These are phyloP conservation scores for Galemys pyrenaicus DNA, from an alignment of 2,113 vertebrate genomes.

Conservation along the genomic window DNA sequence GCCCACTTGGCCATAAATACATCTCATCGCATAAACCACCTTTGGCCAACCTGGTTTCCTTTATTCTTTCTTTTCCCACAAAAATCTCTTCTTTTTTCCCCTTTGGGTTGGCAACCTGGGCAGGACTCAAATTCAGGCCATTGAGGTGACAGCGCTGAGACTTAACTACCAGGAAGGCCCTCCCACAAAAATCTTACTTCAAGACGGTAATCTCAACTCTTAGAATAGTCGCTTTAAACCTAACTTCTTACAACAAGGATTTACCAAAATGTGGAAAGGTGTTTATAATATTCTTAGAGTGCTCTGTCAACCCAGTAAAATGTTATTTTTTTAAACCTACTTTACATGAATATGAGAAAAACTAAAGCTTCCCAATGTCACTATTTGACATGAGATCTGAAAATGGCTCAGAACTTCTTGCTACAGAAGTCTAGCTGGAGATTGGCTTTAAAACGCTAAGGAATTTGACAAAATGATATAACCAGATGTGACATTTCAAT, in stretches of 20 bases:
- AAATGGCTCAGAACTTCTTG: slow-evolving; percentile 1
- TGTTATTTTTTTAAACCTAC: background rate
- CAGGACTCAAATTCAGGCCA: too few relatives aligned
- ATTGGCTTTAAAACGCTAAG: slow-evolving; percentile 10
- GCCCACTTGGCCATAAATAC: background rate
- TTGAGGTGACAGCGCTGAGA: too few relatives aligned
- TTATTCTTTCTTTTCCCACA: background rate
- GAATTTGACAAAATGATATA: slow-evolving; percentile 29
- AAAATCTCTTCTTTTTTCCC: background rate
- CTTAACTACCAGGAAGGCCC: too few relatives aligned
- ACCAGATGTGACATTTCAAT: slow-evolving; percentile 63
- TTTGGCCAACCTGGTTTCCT: background rate
- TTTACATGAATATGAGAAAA: background rate
- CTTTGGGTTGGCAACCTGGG: too few relatives aligned
- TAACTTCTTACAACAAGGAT: background rate
- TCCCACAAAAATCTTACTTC: background rate
- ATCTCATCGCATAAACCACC: background rate
- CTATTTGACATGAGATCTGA: slow-evolving; percentile 50
- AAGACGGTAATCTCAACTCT: background rate
- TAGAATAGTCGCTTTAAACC: background rate
- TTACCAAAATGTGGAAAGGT: background rate
- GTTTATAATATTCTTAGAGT: background rate
- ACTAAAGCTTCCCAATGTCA: background rate
- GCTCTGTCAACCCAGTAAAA: background rate
- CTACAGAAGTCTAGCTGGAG: background rate